Base-by-base conservation (phyloP, 2,888 invertebrate species). In the Drosophila austrosaltans region DNA sequence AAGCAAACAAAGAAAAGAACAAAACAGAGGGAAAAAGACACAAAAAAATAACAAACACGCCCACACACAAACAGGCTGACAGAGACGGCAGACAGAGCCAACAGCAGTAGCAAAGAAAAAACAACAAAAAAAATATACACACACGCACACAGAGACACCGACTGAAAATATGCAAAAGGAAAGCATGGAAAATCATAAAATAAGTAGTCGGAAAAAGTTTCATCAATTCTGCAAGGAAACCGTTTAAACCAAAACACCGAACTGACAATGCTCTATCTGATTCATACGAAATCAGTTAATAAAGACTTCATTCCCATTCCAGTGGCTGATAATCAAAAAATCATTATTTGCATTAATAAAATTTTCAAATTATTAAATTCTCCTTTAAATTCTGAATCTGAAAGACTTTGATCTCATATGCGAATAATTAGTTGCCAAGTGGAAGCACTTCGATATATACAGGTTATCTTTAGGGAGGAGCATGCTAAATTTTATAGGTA, bases 51-150 rank as follows among this genome's bases (percentile, higher is more conserved):
- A 75, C 75, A 89, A 82, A 78, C 64, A 75, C 66, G 69, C 70
- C 57, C 71, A 65, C 78, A 79, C 63, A 73, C 67, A 76, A 81
- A 73, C 79, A 79, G 72, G 82, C 76, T 73, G 68, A 77, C 81
- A 90, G 78, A 57, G 69, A 22, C 70, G 66, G 77, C 69, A 72
- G 77, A 72, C 75, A 78, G 69, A 64, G 53, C 59, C 70, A 77
- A 70, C 72, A 75, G 68, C 78, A 73, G 65, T 61, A 71, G 63
- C 44, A 58, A 59, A 53, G 5, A 5, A 2, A 53, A 75, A 66
- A 36, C 56, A 48, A 57, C 44, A 39, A 63, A 25, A 7, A 69
- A 63, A 20, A 39, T 8, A 22, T 12, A 44, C 39, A 28, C 6
- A 25, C 48, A 25, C 22, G 4, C 48, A 22, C 22, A 48, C 22